phyloP scores from a whole-genome alignment of 1,140 invertebrate species.

The Gonioctena quinquepunctata region DNA sequence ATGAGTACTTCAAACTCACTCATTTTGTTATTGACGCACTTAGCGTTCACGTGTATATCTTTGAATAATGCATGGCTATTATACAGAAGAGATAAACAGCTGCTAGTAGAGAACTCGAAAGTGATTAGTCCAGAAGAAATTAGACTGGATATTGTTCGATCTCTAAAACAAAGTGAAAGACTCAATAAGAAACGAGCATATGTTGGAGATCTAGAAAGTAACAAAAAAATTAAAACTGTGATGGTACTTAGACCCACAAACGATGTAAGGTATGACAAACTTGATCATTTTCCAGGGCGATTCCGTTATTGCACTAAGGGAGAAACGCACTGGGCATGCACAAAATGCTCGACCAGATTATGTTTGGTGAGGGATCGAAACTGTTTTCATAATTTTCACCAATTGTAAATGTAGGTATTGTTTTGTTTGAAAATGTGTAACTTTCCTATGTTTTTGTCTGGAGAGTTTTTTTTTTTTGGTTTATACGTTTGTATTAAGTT shows the following conservation, averaged over 20 bases:
- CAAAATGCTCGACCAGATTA: background rate
- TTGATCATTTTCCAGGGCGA: background rate
- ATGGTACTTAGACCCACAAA: background rate
- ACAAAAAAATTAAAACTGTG: background rate
- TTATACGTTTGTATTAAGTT: too few species aligned
- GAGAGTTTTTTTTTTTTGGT: background rate
- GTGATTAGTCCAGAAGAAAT: background rate
- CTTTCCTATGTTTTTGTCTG: background rate
- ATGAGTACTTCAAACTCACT: too few species aligned
- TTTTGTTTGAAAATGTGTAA: background rate
- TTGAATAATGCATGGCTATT: slow-evolving; percentile 4
- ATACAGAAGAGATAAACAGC: slow-evolving; percentile 1
- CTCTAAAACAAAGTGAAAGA: background rate
- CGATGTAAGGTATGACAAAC: background rate
- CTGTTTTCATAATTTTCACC: background rate
- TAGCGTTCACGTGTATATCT: background rate
- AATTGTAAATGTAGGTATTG: background rate
- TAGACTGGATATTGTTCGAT: background rate
- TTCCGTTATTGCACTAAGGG: background rate
- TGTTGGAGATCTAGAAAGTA: background rate
- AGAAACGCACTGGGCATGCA: background rate
- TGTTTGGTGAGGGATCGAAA: background rate
- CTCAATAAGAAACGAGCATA: background rate
- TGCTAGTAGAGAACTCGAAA: background rate
- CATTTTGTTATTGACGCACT: too few species aligned